A percentile compares a stretch with the other conserved stretches of the same genome.
Conservation (phyloP, 1,140 invertebrate species). For the Antheraea mylitta region DNA sequence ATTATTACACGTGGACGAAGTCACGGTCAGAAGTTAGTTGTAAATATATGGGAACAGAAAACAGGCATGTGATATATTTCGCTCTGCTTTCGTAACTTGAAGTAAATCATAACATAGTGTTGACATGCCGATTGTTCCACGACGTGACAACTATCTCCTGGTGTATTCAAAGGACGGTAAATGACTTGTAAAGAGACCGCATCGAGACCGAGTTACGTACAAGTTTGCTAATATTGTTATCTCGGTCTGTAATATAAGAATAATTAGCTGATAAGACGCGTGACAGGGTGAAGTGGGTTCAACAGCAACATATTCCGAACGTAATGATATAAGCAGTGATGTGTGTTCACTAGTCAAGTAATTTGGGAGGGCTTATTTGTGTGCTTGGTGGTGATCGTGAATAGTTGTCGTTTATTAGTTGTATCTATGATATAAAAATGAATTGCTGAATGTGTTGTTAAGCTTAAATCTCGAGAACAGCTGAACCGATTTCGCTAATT, state of each 20-base stretch:
- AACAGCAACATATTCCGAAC: background rate
- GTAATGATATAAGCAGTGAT: background rate
- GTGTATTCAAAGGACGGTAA: slow-evolving; percentile 18
- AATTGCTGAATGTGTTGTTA: too few relatives aligned
- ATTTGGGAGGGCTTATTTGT: too few relatives aligned
- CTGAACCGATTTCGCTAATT: too few relatives aligned
- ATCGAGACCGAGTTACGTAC: background rate
- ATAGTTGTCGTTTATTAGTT: too few relatives aligned
- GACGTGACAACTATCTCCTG: slow-evolving; percentile 30
- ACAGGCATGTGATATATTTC: background rate
- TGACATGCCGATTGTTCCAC: slow-evolving; percentile 27
- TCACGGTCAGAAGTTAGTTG: too few relatives aligned
- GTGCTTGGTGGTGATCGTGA: too few relatives aligned
- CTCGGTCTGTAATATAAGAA: background rate
- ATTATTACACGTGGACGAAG: too few relatives aligned
- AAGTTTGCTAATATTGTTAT: background rate
- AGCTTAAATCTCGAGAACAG: too few relatives aligned
- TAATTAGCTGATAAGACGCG: background rate
- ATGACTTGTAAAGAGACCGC: slow-evolving; percentile 9
- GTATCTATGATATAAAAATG: too few relatives aligned
- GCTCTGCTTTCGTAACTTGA: slow-evolving; percentile 6
- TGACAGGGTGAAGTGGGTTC: background rate
- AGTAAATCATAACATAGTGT: slow-evolving; percentile 6
- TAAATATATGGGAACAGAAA: too few relatives aligned
- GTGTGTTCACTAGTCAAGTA: too few relatives aligned